Conservation (phyloP, 1,140 invertebrate species). For the Melitaea cinxia region DNA sequence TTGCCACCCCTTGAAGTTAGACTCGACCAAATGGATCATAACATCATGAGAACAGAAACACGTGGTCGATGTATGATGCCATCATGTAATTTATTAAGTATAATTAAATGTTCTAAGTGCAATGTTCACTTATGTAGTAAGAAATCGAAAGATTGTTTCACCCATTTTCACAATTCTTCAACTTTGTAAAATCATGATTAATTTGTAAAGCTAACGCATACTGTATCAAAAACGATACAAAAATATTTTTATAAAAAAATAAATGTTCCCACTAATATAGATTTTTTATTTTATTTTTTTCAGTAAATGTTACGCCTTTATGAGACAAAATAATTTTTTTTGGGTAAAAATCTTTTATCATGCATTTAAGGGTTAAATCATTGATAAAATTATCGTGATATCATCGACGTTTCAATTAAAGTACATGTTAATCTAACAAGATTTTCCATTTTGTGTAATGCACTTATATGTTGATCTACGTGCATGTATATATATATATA, state of each 20-base stretch:
- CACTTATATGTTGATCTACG: too few relatives aligned
- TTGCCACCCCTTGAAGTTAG: conserved; percentile 33
- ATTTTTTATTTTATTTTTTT: conserved; percentile 41
- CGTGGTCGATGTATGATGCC: conserved; percentile 38
- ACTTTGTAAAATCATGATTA: neutral
- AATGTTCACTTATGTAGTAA: conserved; percentile 38
- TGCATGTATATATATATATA: too few relatives aligned
- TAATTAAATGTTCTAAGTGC: conserved; percentile 40
- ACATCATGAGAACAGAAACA: conserved; percentile 25
- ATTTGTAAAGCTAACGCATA: conserved; percentile 24
- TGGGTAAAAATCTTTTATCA: too few relatives aligned
- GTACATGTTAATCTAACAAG: too few relatives aligned
- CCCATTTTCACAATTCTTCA: conserved; percentile 34
- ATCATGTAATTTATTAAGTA: conserved; percentile 35
- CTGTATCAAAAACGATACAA: conserved; percentile 41
- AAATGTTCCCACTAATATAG: conserved; percentile 28
- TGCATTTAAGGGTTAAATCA: too few relatives aligned
- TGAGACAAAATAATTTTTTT: too few relatives aligned
- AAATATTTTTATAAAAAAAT: conserved; percentile 35
- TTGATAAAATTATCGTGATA: too few relatives aligned
- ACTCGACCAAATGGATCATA: conserved; percentile 35
- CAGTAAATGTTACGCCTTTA: conserved; percentile 4
- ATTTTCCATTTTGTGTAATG: too few relatives aligned
- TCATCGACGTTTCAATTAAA: too few relatives aligned
- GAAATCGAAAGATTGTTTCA: conserved; percentile 43